Conservation (phyloP, 2,888 invertebrate genomes). For the Leucozona laternaria region DNA sequence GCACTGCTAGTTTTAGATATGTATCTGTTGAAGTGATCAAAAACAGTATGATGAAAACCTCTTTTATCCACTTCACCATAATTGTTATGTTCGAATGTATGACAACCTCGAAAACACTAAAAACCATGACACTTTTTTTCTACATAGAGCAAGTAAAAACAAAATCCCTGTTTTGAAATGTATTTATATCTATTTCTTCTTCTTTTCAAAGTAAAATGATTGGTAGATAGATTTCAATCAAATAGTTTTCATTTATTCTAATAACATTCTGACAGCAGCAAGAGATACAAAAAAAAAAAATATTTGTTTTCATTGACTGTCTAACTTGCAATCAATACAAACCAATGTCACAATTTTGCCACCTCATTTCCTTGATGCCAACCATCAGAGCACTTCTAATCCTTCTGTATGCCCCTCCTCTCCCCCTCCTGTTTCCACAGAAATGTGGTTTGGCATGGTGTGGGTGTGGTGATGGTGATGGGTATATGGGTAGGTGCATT, state of each 20-base stretch:
- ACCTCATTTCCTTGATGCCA: conserved; percentile 37
- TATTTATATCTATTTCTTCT: background rate
- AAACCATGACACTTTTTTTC: too few species aligned
- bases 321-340: conserved; percentile 50
- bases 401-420: too few species aligned
- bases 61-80: too few species aligned
- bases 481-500: background rate
- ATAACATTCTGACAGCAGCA: conserved; percentile 8
- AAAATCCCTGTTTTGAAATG: too few species aligned
- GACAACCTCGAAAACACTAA: too few species aligned
- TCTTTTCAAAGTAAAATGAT: background rate
- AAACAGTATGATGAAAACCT: too few species aligned
- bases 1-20: too few species aligned
- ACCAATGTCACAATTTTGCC: conserved; percentile 48
- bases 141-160: too few species aligned
- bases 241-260: conserved; percentile 32
- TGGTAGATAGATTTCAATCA: conserved; percentile 33
- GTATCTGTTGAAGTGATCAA: too few species aligned
- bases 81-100: too few species aligned
- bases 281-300: background rate
- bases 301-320: conserved; percentile 3
- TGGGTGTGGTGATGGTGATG: too few species aligned
- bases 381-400: conserved; percentile 33
- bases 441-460: background rate
- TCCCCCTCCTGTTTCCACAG: background rate